phyloP scores from a whole-genome alignment of 2,113 vertebrate species.

The Illadopsis cleaveri region DNA sequence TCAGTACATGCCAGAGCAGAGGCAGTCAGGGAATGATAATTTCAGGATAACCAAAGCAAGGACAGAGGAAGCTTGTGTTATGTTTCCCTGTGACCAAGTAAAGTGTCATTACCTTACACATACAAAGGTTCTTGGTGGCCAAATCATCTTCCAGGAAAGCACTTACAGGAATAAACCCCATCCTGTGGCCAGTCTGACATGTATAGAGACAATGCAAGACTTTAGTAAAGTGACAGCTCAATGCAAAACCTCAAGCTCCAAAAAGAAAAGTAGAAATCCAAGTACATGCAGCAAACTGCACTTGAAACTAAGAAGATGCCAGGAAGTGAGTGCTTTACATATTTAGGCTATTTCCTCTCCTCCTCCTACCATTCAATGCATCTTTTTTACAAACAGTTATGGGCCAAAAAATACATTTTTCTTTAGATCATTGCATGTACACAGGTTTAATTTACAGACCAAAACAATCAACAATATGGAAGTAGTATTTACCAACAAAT shows the following conservation, averaged over 20 bases:
- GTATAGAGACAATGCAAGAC: neutral
- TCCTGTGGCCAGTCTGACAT: constrained; percentile 1
- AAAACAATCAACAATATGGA: constrained; percentile 31
- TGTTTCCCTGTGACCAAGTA: neutral
- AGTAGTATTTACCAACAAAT: constrained; percentile 50
- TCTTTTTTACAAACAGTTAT: neutral
- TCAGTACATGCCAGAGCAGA: neutral
- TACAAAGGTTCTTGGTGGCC: neutral
- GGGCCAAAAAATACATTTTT: neutral
- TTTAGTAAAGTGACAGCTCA: neutral
- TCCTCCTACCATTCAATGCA: neutral
- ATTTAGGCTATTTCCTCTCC: neutral
- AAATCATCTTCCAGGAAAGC: neutral
- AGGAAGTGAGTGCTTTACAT: neutral
- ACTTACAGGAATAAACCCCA: neutral
- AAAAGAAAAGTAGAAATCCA: neutral
- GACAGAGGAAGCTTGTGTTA: neutral
- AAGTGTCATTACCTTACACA: neutral
- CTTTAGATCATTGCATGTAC: neutral
- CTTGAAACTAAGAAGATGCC: neutral
- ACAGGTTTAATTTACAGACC: constrained; percentile 25
- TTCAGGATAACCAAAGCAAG: neutral
- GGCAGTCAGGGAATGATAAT: neutral
- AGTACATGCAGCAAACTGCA: neutral
- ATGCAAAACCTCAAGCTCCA: neutral